Evolutionary conservation across 2,113 vertebrate genomes (phyloP).

Genomic region (western clawed frog (Xenopus tropicalis)): UCB_Xtro_10.0 CM004443.2:141450001-141450500

Average conservation of each 20-base stretch:
- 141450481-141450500: neutral
- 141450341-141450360: neutral
- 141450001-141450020: constrained; percentile 35
- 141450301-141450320: too few species aligned
- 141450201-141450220: neutral
- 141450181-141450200: constrained; percentile 23
- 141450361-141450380: too few species aligned
- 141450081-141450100: neutral
- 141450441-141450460: too few species aligned
- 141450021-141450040: constrained; percentile 1
- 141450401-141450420: too few species aligned
- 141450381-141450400: neutral
- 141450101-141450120: neutral
- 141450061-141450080: neutral
- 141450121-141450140: neutral
- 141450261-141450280: constrained; percentile 13
- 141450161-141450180: neutral
- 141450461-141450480: neutral
- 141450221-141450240: neutral
- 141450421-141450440: too few species aligned
- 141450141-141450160: neutral
- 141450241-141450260: constrained; percentile 19
- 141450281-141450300: neutral
- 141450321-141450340: neutral
- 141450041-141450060: neutral